Percentiles rank a stretch among this genome's conserved stretches.
Evolutionary conservation across 2,888 invertebrate genomes (phyloP).

Genomic region (Polia nebulosa): DNA sequence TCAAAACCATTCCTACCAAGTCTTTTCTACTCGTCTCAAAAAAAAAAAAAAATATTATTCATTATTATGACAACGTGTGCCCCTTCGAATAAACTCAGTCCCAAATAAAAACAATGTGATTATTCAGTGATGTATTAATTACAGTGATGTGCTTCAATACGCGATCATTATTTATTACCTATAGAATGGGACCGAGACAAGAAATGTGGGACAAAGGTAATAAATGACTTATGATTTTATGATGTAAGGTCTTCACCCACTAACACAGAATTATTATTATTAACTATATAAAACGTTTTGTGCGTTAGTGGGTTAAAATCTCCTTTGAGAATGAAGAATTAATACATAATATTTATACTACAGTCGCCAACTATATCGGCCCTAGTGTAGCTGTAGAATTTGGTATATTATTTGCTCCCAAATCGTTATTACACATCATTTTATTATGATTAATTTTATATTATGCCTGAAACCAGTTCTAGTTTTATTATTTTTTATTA

Average conservation of each 20-base stretch:
- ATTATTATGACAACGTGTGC: slow-evolving; percentile 61
- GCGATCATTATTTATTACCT: slow-evolving; percentile 26
- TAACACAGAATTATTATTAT: slow-evolving; percentile 49
- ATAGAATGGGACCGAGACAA: slow-evolving; percentile 35
- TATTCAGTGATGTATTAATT: slow-evolving; percentile 57
- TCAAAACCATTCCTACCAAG: neutral
- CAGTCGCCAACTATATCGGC: slow-evolving; percentile 46
- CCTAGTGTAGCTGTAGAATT: slow-evolving; percentile 53
- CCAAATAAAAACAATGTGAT: slow-evolving; percentile 66
- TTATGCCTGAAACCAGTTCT: slow-evolving; percentile 61
- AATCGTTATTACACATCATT: slow-evolving; percentile 47
- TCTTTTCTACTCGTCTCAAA: neutral
- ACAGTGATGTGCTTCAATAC: slow-evolving; percentile 57
- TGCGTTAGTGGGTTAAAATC: slow-evolving; percentile 45
- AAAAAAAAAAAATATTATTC: too few species aligned
- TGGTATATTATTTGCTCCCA: slow-evolving; percentile 61
- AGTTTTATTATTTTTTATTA: slow-evolving; percentile 57
- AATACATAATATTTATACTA: slow-evolving; percentile 54
- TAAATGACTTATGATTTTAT: too few species aligned
- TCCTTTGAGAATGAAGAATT: slow-evolving; percentile 34
- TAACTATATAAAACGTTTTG: slow-evolving; percentile 5
- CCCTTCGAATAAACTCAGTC: slow-evolving; percentile 70
- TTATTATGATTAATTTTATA: slow-evolving; percentile 59
- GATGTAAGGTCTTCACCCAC: slow-evolving; percentile 45
- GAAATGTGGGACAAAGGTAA: slow-evolving; percentile 22